Evolutionary conservation across 2,888 invertebrate genomes (phyloP), one percentile per base, ranked within the genome.

Genomic region (Drosophila niveifrons): DNA sequence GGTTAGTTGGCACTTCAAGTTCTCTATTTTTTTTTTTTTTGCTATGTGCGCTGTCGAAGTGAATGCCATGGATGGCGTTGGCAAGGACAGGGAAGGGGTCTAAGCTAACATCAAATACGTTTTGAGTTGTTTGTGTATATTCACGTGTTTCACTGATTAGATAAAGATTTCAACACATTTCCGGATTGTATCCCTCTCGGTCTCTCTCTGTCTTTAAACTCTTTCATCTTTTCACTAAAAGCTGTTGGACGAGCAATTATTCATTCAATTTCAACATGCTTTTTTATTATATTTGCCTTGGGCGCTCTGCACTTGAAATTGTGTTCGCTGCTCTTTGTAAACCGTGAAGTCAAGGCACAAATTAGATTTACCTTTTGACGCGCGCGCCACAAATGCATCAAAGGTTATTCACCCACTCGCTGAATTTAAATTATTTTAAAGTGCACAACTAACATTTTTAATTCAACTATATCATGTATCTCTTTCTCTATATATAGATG

Each of bases 401-500:
- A 51, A n/a, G 44, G 9, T 41, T 39, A 13, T 41, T 41, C 8
- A 15, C 6, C 39, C 7, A 0, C 3, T n/a, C 6, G 3, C 9
- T 15, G 9, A 7, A 6, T 31, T 41, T 62, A 55, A 55, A 47
- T 29, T 18, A 36, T 15, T 23, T 23, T n/a, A 15, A 36, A 11
- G n/a, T n/a, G 18, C 18, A 18, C 52, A 52, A 43, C 11, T 31
- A 11, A 0, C 9, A 41, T 13, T 10, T 43, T 11, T 15, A 17
- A 31, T 29, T 18, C 31, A 11, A 17, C 9, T 1, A 13, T 23
- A 34, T 10, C 2, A 31, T 31, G 28, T 29, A 23, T 23, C 1
- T 11, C 3, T 34, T 10, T 4, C 11, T 34, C 41, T 36, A 39
- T 53, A 84, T 83, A 15, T 83, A 93, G 98, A 61, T 98, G 98